phyloP scores from a whole-genome alignment of 2,113 vertebrate species.

The Nipponia nippon region DNA sequence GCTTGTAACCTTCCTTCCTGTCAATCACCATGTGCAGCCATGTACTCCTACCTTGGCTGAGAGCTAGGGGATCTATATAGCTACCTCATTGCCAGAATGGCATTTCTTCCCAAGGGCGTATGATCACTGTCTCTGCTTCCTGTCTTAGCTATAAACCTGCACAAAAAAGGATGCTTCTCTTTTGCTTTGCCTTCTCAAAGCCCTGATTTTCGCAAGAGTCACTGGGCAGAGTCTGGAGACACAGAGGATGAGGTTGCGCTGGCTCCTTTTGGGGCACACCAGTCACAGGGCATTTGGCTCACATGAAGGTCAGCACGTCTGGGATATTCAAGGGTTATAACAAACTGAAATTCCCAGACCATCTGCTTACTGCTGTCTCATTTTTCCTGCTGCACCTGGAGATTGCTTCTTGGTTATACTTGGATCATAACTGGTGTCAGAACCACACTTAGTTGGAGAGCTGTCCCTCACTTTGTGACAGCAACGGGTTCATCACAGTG shows the following conservation, averaged over 20 bases:
- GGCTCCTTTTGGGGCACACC: background rate
- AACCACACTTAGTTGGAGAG: background rate
- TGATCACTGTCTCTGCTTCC: background rate
- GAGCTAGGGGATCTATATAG: background rate
- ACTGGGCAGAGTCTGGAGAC: background rate
- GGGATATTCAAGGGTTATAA: background rate
- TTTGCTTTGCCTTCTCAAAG: background rate
- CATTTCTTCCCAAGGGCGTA: background rate
- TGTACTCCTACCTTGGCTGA: background rate
- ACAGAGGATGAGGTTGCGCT: fast-evolving
- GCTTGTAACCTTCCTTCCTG: background rate
- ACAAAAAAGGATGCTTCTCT: background rate
- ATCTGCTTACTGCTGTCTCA: background rate
- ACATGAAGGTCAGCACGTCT: background rate
- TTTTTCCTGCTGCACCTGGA: background rate
- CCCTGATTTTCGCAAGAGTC: background rate
- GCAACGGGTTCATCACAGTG: fast-evolving
- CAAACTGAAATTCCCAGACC: background rate
- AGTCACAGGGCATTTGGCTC: background rate
- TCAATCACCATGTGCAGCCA: background rate
- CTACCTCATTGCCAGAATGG: background rate
- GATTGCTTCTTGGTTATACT: background rate
- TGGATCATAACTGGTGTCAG: fast-evolving
- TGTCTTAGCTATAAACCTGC: background rate
- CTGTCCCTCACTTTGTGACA: background rate